Percentiles rank a stretch among this genome's conserved stretches.
phyloP scores from a whole-genome alignment of 2,113 vertebrate genomes.

The Fregetta grallaria region DNA sequence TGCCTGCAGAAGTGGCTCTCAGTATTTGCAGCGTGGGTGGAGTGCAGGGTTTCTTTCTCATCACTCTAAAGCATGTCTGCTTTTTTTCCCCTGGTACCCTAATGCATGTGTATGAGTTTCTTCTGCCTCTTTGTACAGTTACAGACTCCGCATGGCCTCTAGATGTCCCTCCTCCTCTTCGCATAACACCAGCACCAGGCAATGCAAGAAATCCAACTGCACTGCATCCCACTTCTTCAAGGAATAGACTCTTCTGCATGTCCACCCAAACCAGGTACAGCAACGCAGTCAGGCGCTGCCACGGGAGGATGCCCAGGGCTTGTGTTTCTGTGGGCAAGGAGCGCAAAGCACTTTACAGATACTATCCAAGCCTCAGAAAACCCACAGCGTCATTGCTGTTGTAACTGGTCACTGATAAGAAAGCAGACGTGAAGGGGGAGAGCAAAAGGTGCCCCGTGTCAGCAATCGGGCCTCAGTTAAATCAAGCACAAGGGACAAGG shows the following conservation, averaged over 20 bases:
- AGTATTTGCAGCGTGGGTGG: not conserved
- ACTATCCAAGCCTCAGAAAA: rapidly evolving
- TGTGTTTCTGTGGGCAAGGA: not conserved
- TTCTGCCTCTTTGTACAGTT: conserved; percentile 56
- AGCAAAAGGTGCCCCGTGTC: not conserved
- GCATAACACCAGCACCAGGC: conserved; percentile 60
- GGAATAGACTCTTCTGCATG: not conserved
- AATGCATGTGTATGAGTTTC: not conserved
- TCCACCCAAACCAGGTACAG: conserved; percentile 56
- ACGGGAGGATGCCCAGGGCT: rapidly evolving
- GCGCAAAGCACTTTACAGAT: rapidly evolving
- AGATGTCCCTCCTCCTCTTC: conserved; percentile 59
- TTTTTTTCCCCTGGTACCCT: not conserved
- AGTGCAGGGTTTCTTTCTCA: not conserved
- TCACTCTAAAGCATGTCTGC: rapidly evolving
- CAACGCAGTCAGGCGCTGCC: not conserved
- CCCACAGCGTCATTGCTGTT: rapidly evolving
- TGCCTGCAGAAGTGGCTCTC: not conserved
- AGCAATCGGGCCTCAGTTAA: not conserved
- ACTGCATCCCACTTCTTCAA: not conserved
- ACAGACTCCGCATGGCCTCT: conserved; percentile 72
- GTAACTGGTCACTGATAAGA: not conserved
- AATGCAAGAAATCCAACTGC: conserved; percentile 58
- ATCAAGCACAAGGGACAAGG: not conserved
- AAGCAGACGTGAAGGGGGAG: no score